Evolutionary conservation across 2,113 vertebrate genomes (phyloP).

Genomic region (Vicugna pacos): DNA sequence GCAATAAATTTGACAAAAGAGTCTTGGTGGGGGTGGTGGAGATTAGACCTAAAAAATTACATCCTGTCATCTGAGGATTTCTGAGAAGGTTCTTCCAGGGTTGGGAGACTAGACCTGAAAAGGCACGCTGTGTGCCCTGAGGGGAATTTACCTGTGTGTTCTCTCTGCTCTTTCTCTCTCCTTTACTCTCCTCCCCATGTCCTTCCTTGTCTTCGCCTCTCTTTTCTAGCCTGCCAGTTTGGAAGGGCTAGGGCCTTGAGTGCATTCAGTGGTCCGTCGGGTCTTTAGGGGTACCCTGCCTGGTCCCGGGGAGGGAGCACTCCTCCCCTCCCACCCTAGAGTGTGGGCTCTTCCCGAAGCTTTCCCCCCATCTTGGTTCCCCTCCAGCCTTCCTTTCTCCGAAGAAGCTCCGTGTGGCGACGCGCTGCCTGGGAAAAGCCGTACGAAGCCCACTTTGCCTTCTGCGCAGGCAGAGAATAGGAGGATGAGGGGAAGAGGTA

Average conservation of each 20-base stretch:
- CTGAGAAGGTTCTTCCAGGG: constrained; percentile 69
- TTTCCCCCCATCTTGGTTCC: not conserved
- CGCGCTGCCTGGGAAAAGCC: not conserved
- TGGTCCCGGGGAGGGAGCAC: not conserved
- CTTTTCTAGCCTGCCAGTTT: not conserved
- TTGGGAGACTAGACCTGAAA: constrained; percentile 79
- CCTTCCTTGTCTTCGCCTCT: not conserved
- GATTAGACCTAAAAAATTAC: constrained; percentile 73
- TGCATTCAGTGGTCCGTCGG: not conserved
- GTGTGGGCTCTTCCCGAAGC: not conserved
- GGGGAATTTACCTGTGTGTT: constrained; percentile 67
- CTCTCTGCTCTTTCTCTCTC: not conserved
- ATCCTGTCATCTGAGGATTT: constrained; percentile 72
- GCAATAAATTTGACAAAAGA: constrained; percentile 69
- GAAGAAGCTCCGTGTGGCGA: not conserved
- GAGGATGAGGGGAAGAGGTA: not conserved
- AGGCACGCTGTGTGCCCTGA: constrained; percentile 74
- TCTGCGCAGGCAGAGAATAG: not conserved
- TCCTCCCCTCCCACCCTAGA: too few species aligned
- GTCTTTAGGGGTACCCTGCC: not conserved
- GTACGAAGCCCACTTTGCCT: constrained; percentile 21
- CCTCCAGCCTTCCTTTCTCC: not conserved
- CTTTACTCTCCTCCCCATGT: not conserved
- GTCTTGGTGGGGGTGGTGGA: not conserved
- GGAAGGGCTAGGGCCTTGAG: not conserved